Evolutionary conservation across 2,888 invertebrate genomes (phyloP), one percentile per base, ranked within the genome.

Genomic region (Pyrrhia umbra): DNA sequence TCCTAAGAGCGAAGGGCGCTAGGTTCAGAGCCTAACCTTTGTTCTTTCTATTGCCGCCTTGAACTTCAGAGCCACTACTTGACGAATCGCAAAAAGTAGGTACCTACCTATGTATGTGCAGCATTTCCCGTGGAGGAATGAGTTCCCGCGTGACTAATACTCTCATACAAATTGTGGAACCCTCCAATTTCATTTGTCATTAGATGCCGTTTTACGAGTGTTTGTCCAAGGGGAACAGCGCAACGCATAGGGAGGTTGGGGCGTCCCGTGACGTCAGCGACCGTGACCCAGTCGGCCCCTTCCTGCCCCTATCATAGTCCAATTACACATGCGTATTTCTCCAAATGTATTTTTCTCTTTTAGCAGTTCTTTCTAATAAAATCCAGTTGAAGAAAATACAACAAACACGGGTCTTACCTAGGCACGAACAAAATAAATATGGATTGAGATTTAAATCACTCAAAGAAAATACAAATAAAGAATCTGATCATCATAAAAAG

Each of bases 221-320:
- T 71, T 71, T 57, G 20, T 8, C n/a, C 34, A 54, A 65, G 58
- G 55, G 51, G 59, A 57, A 51, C 23, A 49, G 16, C 40, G 46
- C 21, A 46, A 43, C 50, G 61, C 37, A 42, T 27, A 8, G 56
- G 45, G 56, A 59, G 60, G 63, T 45, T 61, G 67, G 50, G 54
- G 65, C 64, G 65, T 73, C 79, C 80, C 67, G 77, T 83, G 82
- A 81, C 84, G 82, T 83, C 78, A 78, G 37, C 68, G 83, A 77
- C 85, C 85, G 68, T 86, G 86, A 86, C 86, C 85, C 61, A 78
- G 43, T 70, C 52, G 15, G 21, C 47, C 45, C 54, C 46, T 34
- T 42, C 57, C 42, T 55, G 63, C 59, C 67, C 57, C 64, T 49
- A 52, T 59, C 43, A 40, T 18, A 27, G 18, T 21, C 39, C 15